Evolutionary conservation across 2,113 vertebrate genomes (phyloP).

Genomic region (Columbina picui): DNA sequence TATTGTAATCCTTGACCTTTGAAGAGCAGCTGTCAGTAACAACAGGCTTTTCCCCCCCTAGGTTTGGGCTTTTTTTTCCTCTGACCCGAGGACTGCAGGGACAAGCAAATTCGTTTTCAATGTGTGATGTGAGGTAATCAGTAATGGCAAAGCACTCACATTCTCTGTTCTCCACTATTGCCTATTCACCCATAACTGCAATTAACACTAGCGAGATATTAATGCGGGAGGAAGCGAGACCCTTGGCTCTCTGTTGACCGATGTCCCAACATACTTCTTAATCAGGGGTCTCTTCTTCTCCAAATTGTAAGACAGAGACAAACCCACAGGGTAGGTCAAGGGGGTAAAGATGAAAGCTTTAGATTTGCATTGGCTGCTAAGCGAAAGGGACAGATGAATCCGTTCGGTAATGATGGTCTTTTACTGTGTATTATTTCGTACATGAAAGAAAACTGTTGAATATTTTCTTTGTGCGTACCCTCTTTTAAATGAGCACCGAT

Average conservation of each 20-base stretch:
- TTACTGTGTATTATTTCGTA: not conserved
- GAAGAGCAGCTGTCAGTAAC: slow-evolving; percentile 33
- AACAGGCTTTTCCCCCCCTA: not conserved
- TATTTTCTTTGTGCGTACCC: not conserved
- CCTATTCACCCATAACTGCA: slow-evolving; percentile 22
- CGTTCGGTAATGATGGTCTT: not conserved
- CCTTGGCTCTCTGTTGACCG: not conserved
- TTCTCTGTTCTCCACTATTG: not conserved
- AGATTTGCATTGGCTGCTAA: not conserved
- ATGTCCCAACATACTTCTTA: not conserved
- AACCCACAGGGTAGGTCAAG: not conserved
- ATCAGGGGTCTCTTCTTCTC: slow-evolving; percentile 22
- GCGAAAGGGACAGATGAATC: slow-evolving; percentile 30
- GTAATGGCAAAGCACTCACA: slow-evolving; percentile 9
- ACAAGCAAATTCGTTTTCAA: not conserved
- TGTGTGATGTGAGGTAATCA: slow-evolving; percentile 32
- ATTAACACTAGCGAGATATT: not conserved
- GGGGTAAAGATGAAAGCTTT: slow-evolving; percentile 13
- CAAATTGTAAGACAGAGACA: not conserved
- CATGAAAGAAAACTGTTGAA: not conserved
- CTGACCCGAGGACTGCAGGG: not conserved
- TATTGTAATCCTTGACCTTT: slow-evolving; percentile 57
- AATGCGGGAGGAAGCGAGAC: slow-evolving; percentile 28
- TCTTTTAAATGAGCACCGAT: not conserved
- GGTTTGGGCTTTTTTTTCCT: not conserved